Conservation (phyloP, 2,113 vertebrate species). For the Poeciliopsis prolifica region DNA sequence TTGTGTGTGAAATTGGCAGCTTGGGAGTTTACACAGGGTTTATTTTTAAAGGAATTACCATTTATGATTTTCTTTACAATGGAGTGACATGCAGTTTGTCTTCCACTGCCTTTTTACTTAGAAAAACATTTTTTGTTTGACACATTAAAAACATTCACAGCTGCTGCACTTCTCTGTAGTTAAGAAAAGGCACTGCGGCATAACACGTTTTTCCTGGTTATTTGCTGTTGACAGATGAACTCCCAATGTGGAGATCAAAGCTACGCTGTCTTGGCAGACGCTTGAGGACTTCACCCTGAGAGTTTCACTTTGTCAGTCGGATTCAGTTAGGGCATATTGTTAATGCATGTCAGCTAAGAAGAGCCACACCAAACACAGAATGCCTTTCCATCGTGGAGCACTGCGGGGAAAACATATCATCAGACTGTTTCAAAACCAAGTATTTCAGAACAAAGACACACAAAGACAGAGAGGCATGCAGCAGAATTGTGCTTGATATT, state of each 20-base stretch:
- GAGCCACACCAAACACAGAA: conserved; percentile 38
- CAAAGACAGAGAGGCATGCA: background rate
- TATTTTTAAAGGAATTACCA: background rate
- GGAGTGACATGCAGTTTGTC: background rate
- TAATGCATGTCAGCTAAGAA: conserved; percentile 30
- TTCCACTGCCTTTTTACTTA: background rate
- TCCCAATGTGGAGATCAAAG: conserved; percentile 55
- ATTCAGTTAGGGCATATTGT: conserved; percentile 4
- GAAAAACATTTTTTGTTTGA: background rate
- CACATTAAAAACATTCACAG: background rate
- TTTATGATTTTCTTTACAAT: background rate
- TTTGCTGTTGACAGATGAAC: conserved; percentile 50
- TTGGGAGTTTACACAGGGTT: background rate
- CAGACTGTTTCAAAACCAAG: conserved; percentile 10
- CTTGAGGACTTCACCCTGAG: conserved; percentile 43
- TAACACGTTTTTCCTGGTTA: conserved; percentile 68
- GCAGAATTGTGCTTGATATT: background rate
- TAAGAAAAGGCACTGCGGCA: conserved; percentile 26
- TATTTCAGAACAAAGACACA: conserved; percentile 1
- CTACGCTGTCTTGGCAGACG: conserved; percentile 47
- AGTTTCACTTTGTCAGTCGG: conserved; percentile 54
- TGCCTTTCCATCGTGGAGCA: conserved; percentile 16
- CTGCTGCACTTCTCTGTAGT: conserved; percentile 1
- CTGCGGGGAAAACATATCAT: conserved; percentile 6
- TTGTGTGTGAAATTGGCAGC: background rate